Evolutionary conservation across 2,888 invertebrate genomes (phyloP).

Genomic region (Hedychridium roseum): DNA sequence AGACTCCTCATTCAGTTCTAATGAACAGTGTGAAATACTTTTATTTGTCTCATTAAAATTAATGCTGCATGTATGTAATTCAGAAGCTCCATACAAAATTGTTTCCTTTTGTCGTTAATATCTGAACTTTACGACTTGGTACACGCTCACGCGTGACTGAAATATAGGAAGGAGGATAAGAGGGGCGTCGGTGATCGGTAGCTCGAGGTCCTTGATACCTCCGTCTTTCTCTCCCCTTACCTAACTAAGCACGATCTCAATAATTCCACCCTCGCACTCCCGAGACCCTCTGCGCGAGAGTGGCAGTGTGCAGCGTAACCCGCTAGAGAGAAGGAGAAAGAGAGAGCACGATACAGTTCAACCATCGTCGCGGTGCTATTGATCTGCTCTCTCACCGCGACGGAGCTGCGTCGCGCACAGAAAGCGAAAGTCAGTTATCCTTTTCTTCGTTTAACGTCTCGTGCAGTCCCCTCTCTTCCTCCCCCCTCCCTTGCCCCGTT

Average conservation of each 20-base stretch:
- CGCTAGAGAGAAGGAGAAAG: conserved; percentile 9
- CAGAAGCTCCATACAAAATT: too few species aligned
- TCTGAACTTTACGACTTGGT: conserved; percentile 17
- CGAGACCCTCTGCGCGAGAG: background rate
- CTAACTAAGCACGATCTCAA: conserved; percentile 35
- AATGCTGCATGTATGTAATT: too few species aligned
- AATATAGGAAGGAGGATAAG: background rate
- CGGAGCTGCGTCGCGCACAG: conserved; percentile 52
- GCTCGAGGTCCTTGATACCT: conserved; percentile 29
- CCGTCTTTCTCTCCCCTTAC: conserved; percentile 7
- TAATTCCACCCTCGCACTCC: conserved; percentile 42
- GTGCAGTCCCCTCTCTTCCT: conserved; percentile 32
- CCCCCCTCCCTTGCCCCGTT: conserved; percentile 12
- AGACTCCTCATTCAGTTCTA: conserved; percentile 11
- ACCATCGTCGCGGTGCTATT: conserved; percentile 53
- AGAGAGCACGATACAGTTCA: conserved; percentile 10
- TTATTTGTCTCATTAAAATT: too few species aligned
- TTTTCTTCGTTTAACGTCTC: conserved; percentile 49
- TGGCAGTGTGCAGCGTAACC: conserved; percentile 3
- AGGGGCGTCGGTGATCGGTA: conserved; percentile 39
- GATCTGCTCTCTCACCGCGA: conserved; percentile 54
- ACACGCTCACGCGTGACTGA: background rate
- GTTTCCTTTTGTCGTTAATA: too few species aligned
- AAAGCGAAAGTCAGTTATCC: conserved; percentile 60
- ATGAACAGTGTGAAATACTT: too few species aligned